Percentiles rank a stretch among this genome's conserved stretches.
These are phyloP conservation scores for Apteryx owenii DNA, from an alignment of 2,113 vertebrate genomes.

Conservation along the genomic window DNA sequence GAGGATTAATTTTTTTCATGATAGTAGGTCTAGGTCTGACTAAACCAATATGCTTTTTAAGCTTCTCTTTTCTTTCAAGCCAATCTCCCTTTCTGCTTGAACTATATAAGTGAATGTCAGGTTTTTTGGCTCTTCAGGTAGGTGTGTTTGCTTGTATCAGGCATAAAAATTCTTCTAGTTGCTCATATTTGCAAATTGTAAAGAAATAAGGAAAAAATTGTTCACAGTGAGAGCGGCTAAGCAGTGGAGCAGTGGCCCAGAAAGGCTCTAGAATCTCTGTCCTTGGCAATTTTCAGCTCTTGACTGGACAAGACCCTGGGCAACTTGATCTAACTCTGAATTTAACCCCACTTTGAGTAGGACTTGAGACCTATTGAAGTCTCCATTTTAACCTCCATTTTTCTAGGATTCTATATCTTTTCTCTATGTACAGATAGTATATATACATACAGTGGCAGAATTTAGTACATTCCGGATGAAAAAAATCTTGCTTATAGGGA, in stretches of 20 bases:
- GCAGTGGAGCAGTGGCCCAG: background rate
- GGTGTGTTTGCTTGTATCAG: background rate
- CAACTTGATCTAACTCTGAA: background rate
- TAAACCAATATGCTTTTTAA: background rate
- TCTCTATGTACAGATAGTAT: background rate
- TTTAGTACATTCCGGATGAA: background rate
- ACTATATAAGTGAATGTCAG: background rate
- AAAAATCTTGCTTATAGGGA: background rate
- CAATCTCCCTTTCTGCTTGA: background rate
- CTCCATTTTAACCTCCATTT: background rate
- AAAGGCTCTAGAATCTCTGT: background rate
- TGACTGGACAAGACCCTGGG: background rate
- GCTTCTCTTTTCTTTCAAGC: background rate
- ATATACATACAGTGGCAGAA: background rate
- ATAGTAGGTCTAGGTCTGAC: background rate
- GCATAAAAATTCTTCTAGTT: background rate
- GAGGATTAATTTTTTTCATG: background rate
- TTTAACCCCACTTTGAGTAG: background rate
- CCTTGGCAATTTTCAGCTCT: background rate
- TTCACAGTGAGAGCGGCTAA: background rate
- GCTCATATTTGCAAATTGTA: background rate
- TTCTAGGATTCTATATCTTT: fast-evolving
- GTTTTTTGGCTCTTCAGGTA: background rate
- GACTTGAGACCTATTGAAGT: background rate
- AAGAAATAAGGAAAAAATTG: background rate